phyloP scores from a whole-genome alignment of 2,113 vertebrate species.

The Menidia beryllina region DNA sequence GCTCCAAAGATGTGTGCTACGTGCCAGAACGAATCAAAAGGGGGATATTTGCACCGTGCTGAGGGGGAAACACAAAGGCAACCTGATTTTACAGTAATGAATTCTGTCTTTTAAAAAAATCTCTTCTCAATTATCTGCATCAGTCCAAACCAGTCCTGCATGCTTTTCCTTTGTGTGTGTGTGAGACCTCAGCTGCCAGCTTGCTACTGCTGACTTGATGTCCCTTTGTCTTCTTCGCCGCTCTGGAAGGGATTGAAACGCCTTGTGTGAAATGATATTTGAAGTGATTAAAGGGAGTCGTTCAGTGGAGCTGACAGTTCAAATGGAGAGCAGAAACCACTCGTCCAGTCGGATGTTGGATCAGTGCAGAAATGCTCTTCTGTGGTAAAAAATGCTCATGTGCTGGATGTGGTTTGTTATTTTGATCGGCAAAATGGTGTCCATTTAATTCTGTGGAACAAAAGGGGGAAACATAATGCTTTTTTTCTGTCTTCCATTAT shows the following conservation, averaged over 20 bases:
- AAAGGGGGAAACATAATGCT: too few relatives aligned
- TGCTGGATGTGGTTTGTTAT: constrained; percentile 11
- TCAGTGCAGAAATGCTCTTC: constrained; percentile 33
- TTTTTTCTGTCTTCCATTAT: too few relatives aligned
- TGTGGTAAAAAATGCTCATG: constrained; percentile 25
- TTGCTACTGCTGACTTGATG: constrained; percentile 26
- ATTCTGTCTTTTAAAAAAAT: constrained; percentile 42
- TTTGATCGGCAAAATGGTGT: constrained; percentile 26
- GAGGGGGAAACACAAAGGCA: constrained; percentile 30
- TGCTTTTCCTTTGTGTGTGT: not conserved
- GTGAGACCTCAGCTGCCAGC: constrained; percentile 35
- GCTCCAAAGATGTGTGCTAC: constrained; percentile 33
- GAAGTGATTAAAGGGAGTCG: constrained; percentile 74
- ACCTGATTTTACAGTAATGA: constrained; percentile 43
- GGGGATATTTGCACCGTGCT: not conserved
- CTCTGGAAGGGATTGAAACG: constrained; percentile 62
- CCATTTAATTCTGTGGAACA: constrained; percentile 10
- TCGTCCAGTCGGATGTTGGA: constrained; percentile 50
- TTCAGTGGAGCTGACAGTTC: constrained; percentile 69
- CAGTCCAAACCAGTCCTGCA: constrained; percentile 16
- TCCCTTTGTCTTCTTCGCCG: constrained; percentile 55
- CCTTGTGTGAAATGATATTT: constrained; percentile 74
- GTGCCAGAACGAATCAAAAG: constrained; percentile 48
- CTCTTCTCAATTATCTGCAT: constrained; percentile 32
- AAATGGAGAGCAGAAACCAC: constrained; percentile 69